Evolutionary conservation across 92 coral and sea anemone species (phyloP).

Genomic region (Epizoanthus scotinus): DNA sequence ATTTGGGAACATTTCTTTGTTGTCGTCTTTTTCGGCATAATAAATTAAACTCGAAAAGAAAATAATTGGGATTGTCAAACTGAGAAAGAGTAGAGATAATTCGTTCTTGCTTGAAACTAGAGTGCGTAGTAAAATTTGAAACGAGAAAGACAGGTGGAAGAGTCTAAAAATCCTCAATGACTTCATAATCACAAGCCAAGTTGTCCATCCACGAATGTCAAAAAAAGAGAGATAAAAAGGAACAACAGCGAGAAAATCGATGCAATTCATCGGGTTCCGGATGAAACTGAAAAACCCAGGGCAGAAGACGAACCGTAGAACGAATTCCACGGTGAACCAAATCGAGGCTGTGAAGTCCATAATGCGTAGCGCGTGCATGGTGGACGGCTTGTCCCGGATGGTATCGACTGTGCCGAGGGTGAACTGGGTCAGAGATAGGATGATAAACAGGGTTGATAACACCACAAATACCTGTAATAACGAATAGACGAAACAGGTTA

Average conservation of each 20-base stretch:
- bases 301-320: conserved; percentile 79
- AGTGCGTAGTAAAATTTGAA: conserved; percentile 87
- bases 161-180: conserved; percentile 78
- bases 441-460: conserved; percentile 77
- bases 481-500: neutral
- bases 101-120: conserved; percentile 93
- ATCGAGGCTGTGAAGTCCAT: conserved; percentile 78
- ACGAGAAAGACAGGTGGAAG: conserved; percentile 87
- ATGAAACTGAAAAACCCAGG: conserved; percentile 67
- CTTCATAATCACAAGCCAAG: conserved; percentile 89
- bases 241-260: conserved; percentile 81
- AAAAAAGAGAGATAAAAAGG: conserved; percentile 82
- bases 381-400: conserved; percentile 55
- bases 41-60: conserved; percentile 93
- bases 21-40: conserved; percentile 88
- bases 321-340: conserved; percentile 90
- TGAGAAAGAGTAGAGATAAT: conserved; percentile 77
- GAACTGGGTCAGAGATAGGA: conserved; percentile 94
- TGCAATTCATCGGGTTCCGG: conserved; percentile 90
- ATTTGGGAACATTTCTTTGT: conserved; percentile 82
- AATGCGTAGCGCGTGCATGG: conserved; percentile 57
- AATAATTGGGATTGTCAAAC: conserved; percentile 86
- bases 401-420: conserved; percentile 81
- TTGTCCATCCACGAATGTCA: conserved; percentile 59
- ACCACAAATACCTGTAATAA: conserved; percentile 77